Evolutionary conservation across 2,113 vertebrate genomes (phyloP).

Genomic region (Zosterops japonicus): DNA sequence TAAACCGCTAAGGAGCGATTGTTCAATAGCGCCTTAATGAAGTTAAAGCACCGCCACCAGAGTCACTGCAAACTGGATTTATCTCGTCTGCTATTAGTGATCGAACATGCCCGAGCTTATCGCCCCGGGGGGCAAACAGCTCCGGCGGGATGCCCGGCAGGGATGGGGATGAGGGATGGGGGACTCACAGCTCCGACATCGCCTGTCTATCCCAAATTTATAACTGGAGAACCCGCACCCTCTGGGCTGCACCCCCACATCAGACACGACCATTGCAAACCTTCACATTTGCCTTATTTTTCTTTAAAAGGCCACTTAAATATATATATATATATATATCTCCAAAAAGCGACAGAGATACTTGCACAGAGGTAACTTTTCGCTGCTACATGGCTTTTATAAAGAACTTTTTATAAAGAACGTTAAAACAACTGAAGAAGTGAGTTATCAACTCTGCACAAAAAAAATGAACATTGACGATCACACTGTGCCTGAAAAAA

Average conservation of each 20-base stretch:
- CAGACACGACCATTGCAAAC: rapidly evolving
- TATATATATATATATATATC: too few relatives aligned
- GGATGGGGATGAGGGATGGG: neutral
- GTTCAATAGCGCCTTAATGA: neutral
- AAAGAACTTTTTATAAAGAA: neutral
- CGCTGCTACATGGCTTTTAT: neutral
- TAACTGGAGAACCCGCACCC: rapidly evolving
- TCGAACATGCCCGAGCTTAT: neutral
- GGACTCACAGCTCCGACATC: neutral
- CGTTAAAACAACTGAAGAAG: neutral
- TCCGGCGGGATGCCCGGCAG: neutral
- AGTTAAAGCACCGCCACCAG: conserved; percentile 2
- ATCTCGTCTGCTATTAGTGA: neutral
- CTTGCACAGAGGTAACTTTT: neutral
- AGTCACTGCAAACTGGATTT: neutral
- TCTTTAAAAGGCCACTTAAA: neutral
- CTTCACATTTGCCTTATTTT: rapidly evolving
- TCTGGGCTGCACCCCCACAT: rapidly evolving
- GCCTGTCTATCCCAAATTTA: rapidly evolving
- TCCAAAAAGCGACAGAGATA: rapidly evolving
- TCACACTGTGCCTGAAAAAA: neutral
- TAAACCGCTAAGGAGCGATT: conserved; percentile 1
- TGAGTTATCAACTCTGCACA: neutral
- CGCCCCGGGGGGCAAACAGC: neutral
- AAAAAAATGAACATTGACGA: neutral